These are phyloP conservation scores for Stenoptilia bipunctidactyla DNA, from an alignment of 2,888 invertebrate genomes.

Conservation along the genomic window DNA sequence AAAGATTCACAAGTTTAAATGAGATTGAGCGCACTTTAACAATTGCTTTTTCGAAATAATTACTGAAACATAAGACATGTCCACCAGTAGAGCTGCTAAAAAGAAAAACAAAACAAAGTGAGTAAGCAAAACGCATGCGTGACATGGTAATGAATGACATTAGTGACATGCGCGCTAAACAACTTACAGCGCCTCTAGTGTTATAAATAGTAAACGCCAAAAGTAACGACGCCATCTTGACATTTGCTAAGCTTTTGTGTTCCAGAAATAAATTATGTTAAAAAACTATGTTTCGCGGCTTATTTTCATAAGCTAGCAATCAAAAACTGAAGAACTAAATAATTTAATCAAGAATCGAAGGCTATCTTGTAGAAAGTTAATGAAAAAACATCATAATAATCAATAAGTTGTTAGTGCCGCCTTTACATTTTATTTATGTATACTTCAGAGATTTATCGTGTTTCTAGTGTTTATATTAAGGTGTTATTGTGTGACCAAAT, in stretches of 20 bases:
- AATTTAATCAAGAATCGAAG: constrained; percentile 14
- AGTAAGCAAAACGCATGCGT: too few species aligned
- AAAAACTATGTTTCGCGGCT: background rate
- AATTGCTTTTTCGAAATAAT: too few species aligned
- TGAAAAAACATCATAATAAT: constrained; percentile 44
- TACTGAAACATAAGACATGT: too few species aligned
- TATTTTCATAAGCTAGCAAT: background rate
- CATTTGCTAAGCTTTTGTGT: constrained; percentile 71
- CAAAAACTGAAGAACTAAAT: constrained; percentile 9
- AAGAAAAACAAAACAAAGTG: too few species aligned
- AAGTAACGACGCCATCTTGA: constrained; percentile 69
- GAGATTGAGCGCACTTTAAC: too few species aligned
- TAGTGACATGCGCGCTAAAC: too few species aligned
- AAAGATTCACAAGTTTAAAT: too few species aligned
- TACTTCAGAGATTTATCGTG: constrained; percentile 21
- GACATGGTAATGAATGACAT: too few species aligned
- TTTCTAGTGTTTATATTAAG: background rate
- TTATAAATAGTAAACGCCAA: constrained; percentile 25
- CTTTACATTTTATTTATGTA: constrained; percentile 48
- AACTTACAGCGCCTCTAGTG: constrained; percentile 55
- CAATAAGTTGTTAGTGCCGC: constrained; percentile 58
- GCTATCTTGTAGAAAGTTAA: constrained; percentile 19
- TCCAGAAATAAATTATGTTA: constrained; percentile 22
- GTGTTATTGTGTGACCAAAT: constrained; percentile 7
- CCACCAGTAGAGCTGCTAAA: too few species aligned